Evolutionary conservation across 2,888 invertebrate genomes (phyloP), one percentile per base, ranked within the genome.

Genomic region (Adela reaumurella): DNA sequence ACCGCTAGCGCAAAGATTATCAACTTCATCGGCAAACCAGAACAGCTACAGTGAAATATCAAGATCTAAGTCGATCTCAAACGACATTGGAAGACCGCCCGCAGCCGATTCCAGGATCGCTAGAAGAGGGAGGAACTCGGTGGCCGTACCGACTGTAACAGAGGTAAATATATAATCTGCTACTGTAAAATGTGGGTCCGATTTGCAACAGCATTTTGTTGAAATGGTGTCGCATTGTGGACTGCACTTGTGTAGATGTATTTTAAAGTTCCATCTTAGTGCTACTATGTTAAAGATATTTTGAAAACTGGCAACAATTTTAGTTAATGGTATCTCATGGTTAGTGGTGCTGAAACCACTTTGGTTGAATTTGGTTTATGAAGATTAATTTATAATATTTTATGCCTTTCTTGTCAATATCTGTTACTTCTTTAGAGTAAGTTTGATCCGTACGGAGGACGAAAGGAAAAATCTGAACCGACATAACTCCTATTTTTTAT

Each of bases 51-150:
- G 49, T 8, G 77, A 78, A 49, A 77, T 78, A 14, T 62, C 76
- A 0, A 62, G 77, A 47, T 83, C 84, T 1, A 84, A 83, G 56
- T 83, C 83, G 1, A 83, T 83, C 46, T 77, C 76, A 0, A 83
- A 80, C 56, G 84, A 84, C 59, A 83, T 84, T 43, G 84, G 83
- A 1, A 58, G 77, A 45, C 78, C 77, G 0, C 78, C 78, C 0
- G 67, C 72, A 0, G 56, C 74, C 0, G 76, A 73, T 19, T 57
- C 66, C 46, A 59, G 71, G 51, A 41, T 62, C 46, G 55, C 65
- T 11, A 59, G 76, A 46, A 70, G 63, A 55, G 62, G 68, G 1
- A 68, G 76, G 53, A 70, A 67, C 47, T 68, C 82, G 2, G 60
- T 63, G 0, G 70, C 62, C 5, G 59, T 50, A 29, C 55, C 74